Base-by-base conservation (phyloP, 1,140 invertebrate genomes). In the Cylas formicarius region DNA sequence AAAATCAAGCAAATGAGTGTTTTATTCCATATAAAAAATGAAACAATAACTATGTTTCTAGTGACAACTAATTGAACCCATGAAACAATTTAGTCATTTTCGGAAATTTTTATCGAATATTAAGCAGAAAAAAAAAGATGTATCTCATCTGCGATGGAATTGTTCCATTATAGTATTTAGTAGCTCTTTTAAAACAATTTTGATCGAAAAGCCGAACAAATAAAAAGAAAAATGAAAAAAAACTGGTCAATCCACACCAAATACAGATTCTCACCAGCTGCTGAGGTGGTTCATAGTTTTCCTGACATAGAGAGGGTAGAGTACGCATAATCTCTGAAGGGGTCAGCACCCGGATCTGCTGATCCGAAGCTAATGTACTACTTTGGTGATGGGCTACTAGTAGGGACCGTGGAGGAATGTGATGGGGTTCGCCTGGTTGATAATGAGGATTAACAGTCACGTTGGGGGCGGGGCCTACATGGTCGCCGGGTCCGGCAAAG, bases 281-380 rank as follows among this genome's bases (percentile, higher is more conserved):
- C 66, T 67, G 67, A 65, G 72, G 67, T 63, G 67, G 66, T 66
- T 78, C 77, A 70, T 77, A 79, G 66, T 71, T 72, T 71, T 81
- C 78, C 72, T 80, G 79, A 70, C 67, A 66, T 67, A 86, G 76
- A 67, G 81, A 83, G 64, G 84, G 84, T 67, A 86, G 78, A 64
- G 83, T 86, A 72, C 81, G 78, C 83, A 86, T 86, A 66, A 86
- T 86, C 77, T 86, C 84, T 55, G 82, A 85, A 53, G 83, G 83
- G 59, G 84, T 86, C 66, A 87, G 76, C 68, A 86, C 84, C 68
- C 83, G 78, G 70, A 86, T 86, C 69, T 85, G 82, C 67, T 82
- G 80, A 70, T 86, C 82, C 63, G 69, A 68, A 13, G 62, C 56
- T 14, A 52, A 50, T 3, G 34, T 23, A 34, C 28, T 35, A 52